phyloP scores from a whole-genome alignment of 2,888 invertebrate genomes.

The Argynnis bischoffii region DNA sequence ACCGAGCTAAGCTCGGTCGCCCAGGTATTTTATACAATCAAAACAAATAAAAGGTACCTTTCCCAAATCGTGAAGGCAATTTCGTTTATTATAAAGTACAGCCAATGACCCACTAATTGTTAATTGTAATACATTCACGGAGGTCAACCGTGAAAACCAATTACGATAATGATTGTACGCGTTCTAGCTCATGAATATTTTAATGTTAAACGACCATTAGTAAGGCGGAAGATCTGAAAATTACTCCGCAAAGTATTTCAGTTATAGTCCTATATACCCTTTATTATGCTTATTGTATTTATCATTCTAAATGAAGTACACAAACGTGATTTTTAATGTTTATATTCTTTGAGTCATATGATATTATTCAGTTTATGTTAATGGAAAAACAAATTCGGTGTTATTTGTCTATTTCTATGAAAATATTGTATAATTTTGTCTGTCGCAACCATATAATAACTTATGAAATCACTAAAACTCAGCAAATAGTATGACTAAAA shows the following conservation, averaged over 20 bases:
- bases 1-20: no score
- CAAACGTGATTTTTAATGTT: background rate
- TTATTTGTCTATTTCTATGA: no score
- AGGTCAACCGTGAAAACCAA: conserved; percentile 41
- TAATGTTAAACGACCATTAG: conserved; percentile 36
- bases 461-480: no score
- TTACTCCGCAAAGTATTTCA: conserved; percentile 19
- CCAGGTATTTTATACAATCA: background rate
- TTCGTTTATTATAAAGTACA: conserved; percentile 21
- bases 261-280: background rate
- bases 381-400: no score
- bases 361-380: background rate
- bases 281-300: background rate
- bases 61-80: background rate
- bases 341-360: background rate
- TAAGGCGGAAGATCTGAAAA: conserved; percentile 31
- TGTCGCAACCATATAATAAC: no score
- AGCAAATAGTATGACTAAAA: no score
- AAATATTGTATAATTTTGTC: no score
- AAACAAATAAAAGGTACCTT: background rate
- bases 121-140: conserved; percentile 36
- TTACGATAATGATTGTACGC: conserved; percentile 48
- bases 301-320: background rate
- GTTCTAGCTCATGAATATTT: conserved; percentile 47
- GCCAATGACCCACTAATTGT: conserved; percentile 39